Base-by-base conservation (phyloP, 2,113 vertebrate species). In the Fukomys damarensis region DNA sequence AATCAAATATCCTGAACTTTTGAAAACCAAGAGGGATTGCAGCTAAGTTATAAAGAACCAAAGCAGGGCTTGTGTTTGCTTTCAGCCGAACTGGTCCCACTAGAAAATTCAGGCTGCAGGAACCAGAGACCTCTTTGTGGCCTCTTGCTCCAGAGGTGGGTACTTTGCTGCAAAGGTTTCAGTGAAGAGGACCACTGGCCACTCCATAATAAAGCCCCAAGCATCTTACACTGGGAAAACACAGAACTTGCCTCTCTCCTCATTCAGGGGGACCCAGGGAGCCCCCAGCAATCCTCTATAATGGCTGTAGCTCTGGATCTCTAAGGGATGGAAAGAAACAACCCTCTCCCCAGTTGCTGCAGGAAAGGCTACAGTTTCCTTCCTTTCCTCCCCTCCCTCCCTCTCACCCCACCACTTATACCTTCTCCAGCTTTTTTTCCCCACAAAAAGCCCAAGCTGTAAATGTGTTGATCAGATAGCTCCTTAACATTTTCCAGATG, bases 401-500 rank as follows among this genome's bases (percentile, higher is more conserved):
- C 26, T 5, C 74, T 28, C 43, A 0, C 19, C 58, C 56, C 52
- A 19, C 59, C 46, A 56, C 41, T 61, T 58, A 65, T 43, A 41
- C 63, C 2, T 4, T 43, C 61, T 95, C 86, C 68, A 88, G 30
- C 95, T 56, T 85, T 94, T 14, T 38, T 70, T 32, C 4, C 12
- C 19, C 91, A 80, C 79, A 28, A 76, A 97, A 96, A 96, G 93
- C 95, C 84, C 79, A 81, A 91, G 86, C 88, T 95, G 97, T 97
- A 68, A 98, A 98, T 94, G 94, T 94, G 96, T 98, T 98, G 95
- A 98, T 98, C 96, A 97, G 88, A 97, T 97, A 96, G 97, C 97
- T 94, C 87, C 93, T 70, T 97, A 97, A 98, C 97, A 13, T 96
- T 85, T 96, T 98, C 98, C 98, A 99, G 97, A 98, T 98, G 96